Evolutionary conservation across 1,140 invertebrate genomes (phyloP), one percentile per base, ranked within the genome.

Genomic region (Pachyrhynchus sulphureomaculatus): DNA sequence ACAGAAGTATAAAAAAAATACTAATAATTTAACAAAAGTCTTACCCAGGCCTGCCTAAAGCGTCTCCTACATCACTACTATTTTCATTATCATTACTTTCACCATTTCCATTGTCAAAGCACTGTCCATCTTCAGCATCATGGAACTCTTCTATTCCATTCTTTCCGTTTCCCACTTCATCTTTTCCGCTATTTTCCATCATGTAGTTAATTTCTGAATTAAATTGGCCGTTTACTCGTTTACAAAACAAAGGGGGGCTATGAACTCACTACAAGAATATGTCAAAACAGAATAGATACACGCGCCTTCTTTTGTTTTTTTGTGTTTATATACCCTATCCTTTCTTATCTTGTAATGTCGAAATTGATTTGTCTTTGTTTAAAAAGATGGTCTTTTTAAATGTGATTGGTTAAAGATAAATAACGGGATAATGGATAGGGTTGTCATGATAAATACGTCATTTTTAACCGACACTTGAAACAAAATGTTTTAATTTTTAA

Each of bases 11-110:
- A n/a, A 26, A 8, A 26, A 26, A 26, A 4, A 4, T 26, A 26
- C 24, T 8, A 26, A 4, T 26, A 4, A 4, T 8, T 26, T 26
- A 26, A 26, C 24, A 8, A 26, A 51, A 45, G 17, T 59, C 29
- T 66, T 68, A 73, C 71, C 70, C 68, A 44, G 66, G 58, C 41
- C 65, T 72, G 37, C 73, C 72, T 13, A 68, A 45, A 41, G 73
- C 73, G 56, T 75, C 73, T 24, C 68, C 57, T 65, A 72, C 68
- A 64, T 74, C 72, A 13, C 29, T 20, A 29, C 26, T 29, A 29
- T 29, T 29, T 1, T 29, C 21, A 33, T 59, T 29, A 17, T 63
- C 47, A 15, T 48, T 39, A 17, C 23, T 52, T 23, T 65, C 36
- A 42, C 39, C 12, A 21, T 65, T 65, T 18, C 65, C 65, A 52